Percentiles rank a stretch among this genome's conserved stretches.
These are phyloP conservation scores for Tenrec ecaudatus DNA, from an alignment of 2,113 vertebrate species.

Conservation along the genomic window DNA sequence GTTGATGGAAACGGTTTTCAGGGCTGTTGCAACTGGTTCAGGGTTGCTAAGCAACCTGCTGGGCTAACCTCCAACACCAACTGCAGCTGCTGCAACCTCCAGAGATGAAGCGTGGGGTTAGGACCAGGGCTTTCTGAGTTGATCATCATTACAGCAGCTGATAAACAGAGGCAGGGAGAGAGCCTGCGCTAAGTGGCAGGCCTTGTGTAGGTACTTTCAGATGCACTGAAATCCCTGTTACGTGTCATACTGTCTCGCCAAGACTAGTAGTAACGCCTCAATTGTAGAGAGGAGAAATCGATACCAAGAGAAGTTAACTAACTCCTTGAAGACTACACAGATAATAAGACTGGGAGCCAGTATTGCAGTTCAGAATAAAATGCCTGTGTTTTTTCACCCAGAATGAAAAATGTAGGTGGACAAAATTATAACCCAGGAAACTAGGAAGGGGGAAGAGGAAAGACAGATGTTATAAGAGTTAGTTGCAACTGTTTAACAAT, in stretches of 20 bases:
- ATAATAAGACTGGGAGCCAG: constrained; percentile 16
- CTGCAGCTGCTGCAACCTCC: constrained; percentile 34
- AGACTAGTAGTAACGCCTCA: constrained; percentile 19
- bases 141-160: constrained; percentile 2
- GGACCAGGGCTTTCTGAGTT: constrained; percentile 62
- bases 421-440: constrained; percentile 9
- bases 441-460: neutral
- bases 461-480: neutral
- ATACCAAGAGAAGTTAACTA: neutral
- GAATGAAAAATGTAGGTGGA: neutral
- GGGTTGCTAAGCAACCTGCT: constrained; percentile 73
- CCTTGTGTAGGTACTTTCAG: neutral
- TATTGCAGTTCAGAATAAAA: neutral
- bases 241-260: constrained; percentile 36
- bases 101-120: neutral
- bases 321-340: constrained; percentile 22
- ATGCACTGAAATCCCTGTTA: neutral
- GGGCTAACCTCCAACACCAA: neutral
- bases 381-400: neutral
- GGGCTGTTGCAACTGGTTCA: neutral
- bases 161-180: neutral
- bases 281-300: constrained; percentile 35
- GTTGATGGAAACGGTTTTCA: constrained; percentile 48
- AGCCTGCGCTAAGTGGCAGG: neutral
- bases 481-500: constrained; percentile 17